phyloP scores from a whole-genome alignment of 2,113 vertebrate species.

The Urocynchramus pylzowi region DNA sequence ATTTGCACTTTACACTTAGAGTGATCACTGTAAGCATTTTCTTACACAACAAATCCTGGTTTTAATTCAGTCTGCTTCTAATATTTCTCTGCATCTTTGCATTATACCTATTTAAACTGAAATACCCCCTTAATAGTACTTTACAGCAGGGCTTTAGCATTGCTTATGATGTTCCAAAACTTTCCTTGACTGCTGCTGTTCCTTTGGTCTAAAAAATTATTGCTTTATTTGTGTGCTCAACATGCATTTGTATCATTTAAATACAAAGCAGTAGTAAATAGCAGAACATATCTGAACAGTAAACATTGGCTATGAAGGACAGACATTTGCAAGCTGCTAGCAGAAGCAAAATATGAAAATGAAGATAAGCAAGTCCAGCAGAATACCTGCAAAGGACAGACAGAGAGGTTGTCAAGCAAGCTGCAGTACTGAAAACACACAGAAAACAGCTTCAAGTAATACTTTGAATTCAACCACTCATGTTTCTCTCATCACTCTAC shows the following conservation, averaged over 20 bases:
- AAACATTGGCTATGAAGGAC: neutral
- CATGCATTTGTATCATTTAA: neutral
- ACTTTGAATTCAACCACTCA: neutral
- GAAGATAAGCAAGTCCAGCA: neutral
- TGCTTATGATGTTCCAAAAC: neutral
- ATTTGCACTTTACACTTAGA: neutral
- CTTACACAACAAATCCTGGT: neutral
- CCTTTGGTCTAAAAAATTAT: neutral
- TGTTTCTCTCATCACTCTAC: neutral
- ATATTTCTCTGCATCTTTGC: neutral
- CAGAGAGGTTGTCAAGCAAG: neutral
- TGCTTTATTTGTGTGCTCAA: neutral
- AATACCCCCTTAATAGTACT: neutral
- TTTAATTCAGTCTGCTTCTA: neutral
- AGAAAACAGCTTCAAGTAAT: neutral
- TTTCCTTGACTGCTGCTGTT: neutral
- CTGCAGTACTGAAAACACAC: neutral
- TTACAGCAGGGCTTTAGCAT: neutral
- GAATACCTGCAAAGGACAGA: neutral
- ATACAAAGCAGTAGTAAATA: neutral
- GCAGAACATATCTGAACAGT: neutral
- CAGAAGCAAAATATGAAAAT: neutral
- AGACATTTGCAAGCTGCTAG: neutral
- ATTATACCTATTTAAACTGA: neutral
- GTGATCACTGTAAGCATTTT: neutral